Conservation (phyloP, 2,888 invertebrate genomes). For the Drosophila crucigera region DNA sequence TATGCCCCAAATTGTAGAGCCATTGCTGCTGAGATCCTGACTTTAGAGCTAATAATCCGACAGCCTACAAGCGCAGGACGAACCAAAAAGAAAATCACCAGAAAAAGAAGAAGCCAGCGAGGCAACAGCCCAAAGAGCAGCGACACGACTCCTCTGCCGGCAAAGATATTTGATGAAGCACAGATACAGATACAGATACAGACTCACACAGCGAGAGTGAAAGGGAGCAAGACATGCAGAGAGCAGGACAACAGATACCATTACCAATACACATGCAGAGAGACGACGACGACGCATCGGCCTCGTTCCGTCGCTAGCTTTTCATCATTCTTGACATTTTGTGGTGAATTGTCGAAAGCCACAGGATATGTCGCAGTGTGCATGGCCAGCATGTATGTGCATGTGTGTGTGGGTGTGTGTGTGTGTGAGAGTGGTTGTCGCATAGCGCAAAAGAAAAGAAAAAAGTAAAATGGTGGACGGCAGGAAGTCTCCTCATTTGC, state of each 20-base stretch:
- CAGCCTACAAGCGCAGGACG: slow-evolving; percentile 78
- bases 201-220: slow-evolving; percentile 28
- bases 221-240: slow-evolving; percentile 17
- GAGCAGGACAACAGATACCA: slow-evolving; percentile 60
- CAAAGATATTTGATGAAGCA: slow-evolving; percentile 69
- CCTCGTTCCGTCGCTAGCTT: slow-evolving; percentile 75
- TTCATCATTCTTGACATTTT: slow-evolving; percentile 85
- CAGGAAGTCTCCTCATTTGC: slow-evolving; percentile 82
- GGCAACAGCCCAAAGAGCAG: slow-evolving; percentile 49
- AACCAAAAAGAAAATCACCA: slow-evolving; percentile 35
- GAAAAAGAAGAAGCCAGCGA: slow-evolving; percentile 54
- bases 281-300: slow-evolving; percentile 36
- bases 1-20: slow-evolving; percentile 55
- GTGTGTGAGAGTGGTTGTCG: slow-evolving; percentile 29
- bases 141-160: slow-evolving; percentile 35
- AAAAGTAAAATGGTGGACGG: slow-evolving; percentile 74
- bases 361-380: slow-evolving; percentile 76
- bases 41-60: slow-evolving; percentile 82
- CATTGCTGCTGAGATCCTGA: slow-evolving; percentile 71
- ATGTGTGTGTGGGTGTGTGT: slow-evolving; percentile 14
- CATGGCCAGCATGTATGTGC: slow-evolving; percentile 34
- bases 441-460: slow-evolving; percentile 30
- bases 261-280: slow-evolving; percentile 52
- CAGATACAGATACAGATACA: slow-evolving; percentile 17
- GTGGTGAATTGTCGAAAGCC: slow-evolving; percentile 86